Evolutionary conservation across 2,888 invertebrate genomes (phyloP).

Genomic region (Tuta absoluta): DNA sequence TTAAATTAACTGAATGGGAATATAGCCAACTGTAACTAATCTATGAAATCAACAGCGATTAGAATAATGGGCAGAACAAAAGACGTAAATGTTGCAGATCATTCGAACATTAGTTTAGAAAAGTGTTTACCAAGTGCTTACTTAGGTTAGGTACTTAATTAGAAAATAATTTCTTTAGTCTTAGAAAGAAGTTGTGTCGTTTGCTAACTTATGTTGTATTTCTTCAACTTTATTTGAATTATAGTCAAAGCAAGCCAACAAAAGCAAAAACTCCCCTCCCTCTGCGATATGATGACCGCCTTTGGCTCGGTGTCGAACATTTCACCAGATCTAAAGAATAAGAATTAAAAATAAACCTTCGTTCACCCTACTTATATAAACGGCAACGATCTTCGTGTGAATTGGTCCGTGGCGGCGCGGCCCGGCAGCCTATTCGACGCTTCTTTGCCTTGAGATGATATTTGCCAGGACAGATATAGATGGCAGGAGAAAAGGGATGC

Average conservation of each 20-base stretch:
- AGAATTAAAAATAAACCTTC: conserved; percentile 14
- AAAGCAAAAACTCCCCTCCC: conserved; percentile 7
- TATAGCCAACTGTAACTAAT: conserved; percentile 4
- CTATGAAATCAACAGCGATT: not conserved
- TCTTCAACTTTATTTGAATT: not conserved
- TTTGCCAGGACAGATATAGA: too few species aligned
- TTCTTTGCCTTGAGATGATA: conserved; percentile 3
- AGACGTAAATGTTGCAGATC: not conserved
- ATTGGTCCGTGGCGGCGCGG: conserved; percentile 15
- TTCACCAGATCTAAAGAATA: conserved; percentile 3
- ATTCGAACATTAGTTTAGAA: not conserved
- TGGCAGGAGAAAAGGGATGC: too few species aligned
- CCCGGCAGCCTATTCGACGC: not conserved
- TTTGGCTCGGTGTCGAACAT: conserved; percentile 1
- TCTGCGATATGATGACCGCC: not conserved
- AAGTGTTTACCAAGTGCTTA: too few species aligned
- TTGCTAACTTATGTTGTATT: too few species aligned
- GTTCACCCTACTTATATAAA: conserved; percentile 17
- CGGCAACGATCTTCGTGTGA: conserved; percentile 22
- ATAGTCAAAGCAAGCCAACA: not conserved
- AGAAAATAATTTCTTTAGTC: too few species aligned
- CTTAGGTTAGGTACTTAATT: too few species aligned
- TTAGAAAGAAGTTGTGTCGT: not conserved
- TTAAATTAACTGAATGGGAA: conserved; percentile 1
- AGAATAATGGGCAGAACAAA: not conserved